Percentiles rank a stretch among this genome's conserved stretches.
phyloP scores from a whole-genome alignment of 2,888 invertebrate species.

The Cryptocephalus moraei region DNA sequence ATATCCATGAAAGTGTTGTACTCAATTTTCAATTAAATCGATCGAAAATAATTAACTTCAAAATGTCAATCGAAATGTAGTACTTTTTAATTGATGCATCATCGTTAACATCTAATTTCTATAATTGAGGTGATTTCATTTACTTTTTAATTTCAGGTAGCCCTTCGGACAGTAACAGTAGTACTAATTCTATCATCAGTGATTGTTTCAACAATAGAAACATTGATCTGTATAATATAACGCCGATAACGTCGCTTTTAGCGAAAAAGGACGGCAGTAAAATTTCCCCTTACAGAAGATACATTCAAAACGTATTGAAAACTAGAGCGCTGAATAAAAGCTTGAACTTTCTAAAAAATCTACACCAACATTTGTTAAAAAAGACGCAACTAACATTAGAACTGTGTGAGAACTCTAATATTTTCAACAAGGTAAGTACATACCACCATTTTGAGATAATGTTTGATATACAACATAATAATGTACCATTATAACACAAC shows the following conservation, averaged over 20 bases:
- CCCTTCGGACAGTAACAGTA: slow-evolving; percentile 41
- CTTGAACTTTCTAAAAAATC: slow-evolving; percentile 64
- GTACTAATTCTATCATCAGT: slow-evolving; percentile 29
- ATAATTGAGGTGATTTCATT: too few species aligned
- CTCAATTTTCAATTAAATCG: too few species aligned
- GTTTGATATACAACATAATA: not conserved
- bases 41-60: too few species aligned
- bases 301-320: slow-evolving; percentile 80
- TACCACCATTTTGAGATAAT: not conserved
- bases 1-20: too few species aligned
- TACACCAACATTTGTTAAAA: slow-evolving; percentile 56
- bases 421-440: slow-evolving; percentile 23
- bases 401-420: slow-evolving; percentile 37
- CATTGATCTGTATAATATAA: slow-evolving; percentile 39
- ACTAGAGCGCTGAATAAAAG: slow-evolving; percentile 78
- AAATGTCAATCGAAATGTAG: too few species aligned
- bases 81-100: too few species aligned
- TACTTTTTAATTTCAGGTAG: slow-evolving; percentile 23
- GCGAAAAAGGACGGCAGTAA: slow-evolving; percentile 19
- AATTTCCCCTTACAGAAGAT: slow-evolving; percentile 49
- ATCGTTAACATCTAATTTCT: too few species aligned
- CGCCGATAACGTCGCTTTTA: slow-evolving; percentile 38
- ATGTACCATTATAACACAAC: too few species aligned
- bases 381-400: slow-evolving; percentile 64
- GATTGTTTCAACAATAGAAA: slow-evolving; percentile 18